Percentiles rank a stretch among this genome's conserved stretches.
These are phyloP conservation scores for Acanthopleura granulata DNA, from an alignment of 2,888 invertebrate species.

Conservation along the genomic window DNA sequence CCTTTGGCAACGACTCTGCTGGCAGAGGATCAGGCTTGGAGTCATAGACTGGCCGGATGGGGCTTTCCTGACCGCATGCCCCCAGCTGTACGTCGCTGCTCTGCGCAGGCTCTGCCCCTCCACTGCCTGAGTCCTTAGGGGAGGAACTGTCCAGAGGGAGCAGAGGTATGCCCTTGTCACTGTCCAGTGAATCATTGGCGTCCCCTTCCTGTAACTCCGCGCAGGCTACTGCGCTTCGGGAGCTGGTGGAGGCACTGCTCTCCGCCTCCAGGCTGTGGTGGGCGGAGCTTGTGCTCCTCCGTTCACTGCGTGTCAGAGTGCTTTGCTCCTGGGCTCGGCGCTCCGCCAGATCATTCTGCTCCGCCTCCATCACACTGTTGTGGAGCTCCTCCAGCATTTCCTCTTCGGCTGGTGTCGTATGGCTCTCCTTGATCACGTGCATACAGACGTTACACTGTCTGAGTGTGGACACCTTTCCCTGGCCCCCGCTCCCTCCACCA, in stretches of 20 bases:
- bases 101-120: not conserved
- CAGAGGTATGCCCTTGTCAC: not conserved
- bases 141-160: not conserved
- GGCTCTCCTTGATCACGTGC: constrained; percentile 13
- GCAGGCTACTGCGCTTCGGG: not conserved
- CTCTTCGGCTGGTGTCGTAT: constrained; percentile 14
- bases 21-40: not conserved
- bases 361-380: not conserved
- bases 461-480: not conserved
- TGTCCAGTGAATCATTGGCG: not conserved
- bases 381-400: constrained; percentile 15
- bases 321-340: not conserved
- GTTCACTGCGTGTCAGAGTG: not conserved
- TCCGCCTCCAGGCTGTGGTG: not conserved
- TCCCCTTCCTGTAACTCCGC: not conserved
- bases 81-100: not conserved
- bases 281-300: not conserved
- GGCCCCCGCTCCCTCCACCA: not conserved
- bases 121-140: not conserved
- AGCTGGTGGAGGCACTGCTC: not conserved
- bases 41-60: not conserved
- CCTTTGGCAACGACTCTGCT: not conserved
- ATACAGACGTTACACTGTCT: constrained; percentile 13
- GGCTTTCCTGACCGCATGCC: not conserved
- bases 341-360: not conserved